Conservation (phyloP, 2,113 vertebrate species). For the Phalacrocorax pelagicus region DNA sequence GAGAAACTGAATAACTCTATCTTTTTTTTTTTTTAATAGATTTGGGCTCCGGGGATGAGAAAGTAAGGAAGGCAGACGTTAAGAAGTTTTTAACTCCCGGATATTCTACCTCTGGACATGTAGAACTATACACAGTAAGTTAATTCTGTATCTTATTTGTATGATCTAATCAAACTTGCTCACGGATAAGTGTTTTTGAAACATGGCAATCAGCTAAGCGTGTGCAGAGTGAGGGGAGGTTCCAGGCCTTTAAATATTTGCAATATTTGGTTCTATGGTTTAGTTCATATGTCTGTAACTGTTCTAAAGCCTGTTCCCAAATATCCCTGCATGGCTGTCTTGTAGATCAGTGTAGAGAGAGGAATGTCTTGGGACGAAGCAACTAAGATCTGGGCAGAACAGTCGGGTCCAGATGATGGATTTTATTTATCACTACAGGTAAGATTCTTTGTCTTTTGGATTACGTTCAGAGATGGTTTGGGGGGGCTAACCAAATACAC, state of each 20-base stretch:
- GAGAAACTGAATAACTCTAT: neutral
- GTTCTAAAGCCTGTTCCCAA: neutral
- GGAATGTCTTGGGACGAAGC: conserved; percentile 99
- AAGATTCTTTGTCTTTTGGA: neutral
- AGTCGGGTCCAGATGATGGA: conserved; percentile 92
- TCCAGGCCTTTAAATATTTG: neutral
- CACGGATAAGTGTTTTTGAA: neutral
- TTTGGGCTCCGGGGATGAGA: conserved; percentile 95
- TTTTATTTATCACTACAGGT: conserved; percentile 93
- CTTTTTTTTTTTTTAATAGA: conserved; percentile 71
- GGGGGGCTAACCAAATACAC: neutral
- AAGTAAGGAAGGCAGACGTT: conserved; percentile 90
- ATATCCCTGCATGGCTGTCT: neutral
- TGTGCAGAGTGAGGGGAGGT: neutral
- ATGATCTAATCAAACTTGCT: neutral
- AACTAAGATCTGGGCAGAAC: conserved; percentile 93
- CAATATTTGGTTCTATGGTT: neutral
- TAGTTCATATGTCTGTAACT: neutral
- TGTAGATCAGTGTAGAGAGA: conserved; percentile 93
- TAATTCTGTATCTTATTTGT: neutral
- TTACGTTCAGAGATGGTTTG: neutral
- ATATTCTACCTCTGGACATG: conserved; percentile 95
- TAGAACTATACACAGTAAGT: conserved; percentile 93
- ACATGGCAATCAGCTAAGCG: rapidly evolving
- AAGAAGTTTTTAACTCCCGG: conserved; percentile 96